Evolutionary conservation across 2,113 vertebrate species (phyloP), one percentile per base, ranked within the genome.

Genomic region (Pandion haliaetus): DNA sequence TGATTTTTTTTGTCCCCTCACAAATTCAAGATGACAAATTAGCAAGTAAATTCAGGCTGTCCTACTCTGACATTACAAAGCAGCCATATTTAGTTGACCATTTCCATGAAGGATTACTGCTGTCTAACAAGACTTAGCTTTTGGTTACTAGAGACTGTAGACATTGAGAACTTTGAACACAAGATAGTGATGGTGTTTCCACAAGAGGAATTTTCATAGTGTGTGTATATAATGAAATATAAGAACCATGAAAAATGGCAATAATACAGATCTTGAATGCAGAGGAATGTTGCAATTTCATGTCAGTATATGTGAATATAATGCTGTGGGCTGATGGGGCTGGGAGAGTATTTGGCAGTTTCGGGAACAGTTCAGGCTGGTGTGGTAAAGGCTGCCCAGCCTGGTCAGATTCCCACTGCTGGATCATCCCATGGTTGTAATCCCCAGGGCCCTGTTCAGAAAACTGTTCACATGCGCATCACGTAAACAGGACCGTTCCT

Each of bases 401-500:
- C 38, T 4, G 1, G 23, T 25, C 63, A 7, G 50, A 4, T 7
- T 34, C 24, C 26, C 14, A 2, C 47, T 19, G 36, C 36, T 6
- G 13, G 9, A 3, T 47, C 28, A 11, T 11, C 38, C 38, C 21
- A 5, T 2, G 14, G 45, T 1, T 15, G 31, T 7, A 5, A 18
- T 9, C 36, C 31, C 18, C 45, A 8, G 29, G 36, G 31, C 18
- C 36, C 8, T 9, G 2, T 34, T 8, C 21, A 17, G n/a, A 14
- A 47, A 67, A 14, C 62, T 4, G 2, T 38, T 40, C 16, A 15
- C 12, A 2, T 7, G 28, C 63, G 7, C 10, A 1, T 17, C 17
- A 5, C 4, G 29, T 8, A 40, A 29, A 21, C 5, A 7, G 57
- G 31, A 10, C 26, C 20, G 0, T 32, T 8, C 0, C 49, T 45